phyloP scores from a whole-genome alignment of 2,888 invertebrate species.

The Caradrina kadenii region DNA sequence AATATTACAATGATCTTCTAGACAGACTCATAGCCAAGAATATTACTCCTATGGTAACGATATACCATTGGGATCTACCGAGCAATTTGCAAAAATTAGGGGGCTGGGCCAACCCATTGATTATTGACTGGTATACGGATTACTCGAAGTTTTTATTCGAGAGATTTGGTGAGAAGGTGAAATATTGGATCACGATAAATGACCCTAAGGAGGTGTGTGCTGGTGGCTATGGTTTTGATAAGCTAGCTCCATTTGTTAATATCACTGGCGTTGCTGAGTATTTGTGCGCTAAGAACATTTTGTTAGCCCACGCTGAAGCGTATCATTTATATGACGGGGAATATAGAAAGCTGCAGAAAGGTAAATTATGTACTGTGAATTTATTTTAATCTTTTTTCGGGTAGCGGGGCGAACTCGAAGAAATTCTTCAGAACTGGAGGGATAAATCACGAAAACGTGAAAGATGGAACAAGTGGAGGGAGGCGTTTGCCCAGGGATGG shows the following conservation, averaged over 20 bases:
- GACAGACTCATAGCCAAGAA: conserved; percentile 88
- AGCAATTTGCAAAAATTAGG: conserved; percentile 88
- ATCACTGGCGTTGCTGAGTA: conserved; percentile 87
- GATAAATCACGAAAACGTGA: no score
- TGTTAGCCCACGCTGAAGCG: conserved; percentile 90
- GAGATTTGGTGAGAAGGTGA: conserved; percentile 86
- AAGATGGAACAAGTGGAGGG: no score
- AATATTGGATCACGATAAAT: conserved; percentile 91
- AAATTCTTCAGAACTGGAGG: no score
- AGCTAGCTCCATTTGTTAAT: conserved; percentile 80
- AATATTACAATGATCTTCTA: conserved; percentile 92
- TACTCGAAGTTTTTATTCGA: conserved; percentile 89
- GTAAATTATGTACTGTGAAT: no score
- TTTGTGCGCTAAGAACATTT: conserved; percentile 86
- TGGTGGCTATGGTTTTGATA: conserved; percentile 77
- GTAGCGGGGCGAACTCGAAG: no score
- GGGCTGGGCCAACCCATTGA: conserved; percentile 90
- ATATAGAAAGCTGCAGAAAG: conserved; percentile 72
- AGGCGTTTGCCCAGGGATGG: no score
- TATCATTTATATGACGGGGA: conserved; percentile 82
- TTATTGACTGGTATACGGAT: conserved; percentile 89
- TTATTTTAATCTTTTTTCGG: no score
- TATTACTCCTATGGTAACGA: conserved; percentile 90
- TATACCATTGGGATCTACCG: conserved; percentile 92
- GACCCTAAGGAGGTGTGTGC: conserved; percentile 87